phyloP scores from a whole-genome alignment of 2,797 vertebrate genomes.

The Chaunax sp. region DNA sequence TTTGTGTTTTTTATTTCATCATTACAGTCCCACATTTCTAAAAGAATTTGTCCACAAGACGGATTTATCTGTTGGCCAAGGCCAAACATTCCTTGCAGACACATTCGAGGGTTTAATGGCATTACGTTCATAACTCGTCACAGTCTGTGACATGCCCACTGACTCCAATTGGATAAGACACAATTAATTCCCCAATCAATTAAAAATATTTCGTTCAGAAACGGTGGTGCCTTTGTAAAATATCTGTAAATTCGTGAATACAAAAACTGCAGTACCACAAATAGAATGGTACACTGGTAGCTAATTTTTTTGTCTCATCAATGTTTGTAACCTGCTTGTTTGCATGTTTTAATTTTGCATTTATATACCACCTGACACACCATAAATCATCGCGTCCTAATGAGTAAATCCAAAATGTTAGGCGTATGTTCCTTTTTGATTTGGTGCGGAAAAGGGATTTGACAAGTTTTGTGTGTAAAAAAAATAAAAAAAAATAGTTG shows the following conservation, averaged over 20 bases:
- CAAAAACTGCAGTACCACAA: too few species aligned
- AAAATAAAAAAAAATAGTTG: too few species aligned
- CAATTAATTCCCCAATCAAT: conserved; percentile 41
- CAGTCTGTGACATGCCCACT: conserved; percentile 13
- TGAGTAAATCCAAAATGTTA: too few species aligned
- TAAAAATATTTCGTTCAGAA: background rate
- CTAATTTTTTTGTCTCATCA: background rate
- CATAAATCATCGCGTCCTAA: too few species aligned
- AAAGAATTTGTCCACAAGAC: background rate
- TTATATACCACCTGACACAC: background rate
- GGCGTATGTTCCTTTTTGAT: too few species aligned
- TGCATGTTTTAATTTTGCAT: background rate
- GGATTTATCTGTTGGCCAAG: too few species aligned
- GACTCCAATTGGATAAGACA: conserved; percentile 39
- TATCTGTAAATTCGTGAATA: background rate
- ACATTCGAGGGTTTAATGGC: fast-evolving
- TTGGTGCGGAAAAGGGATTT: too few species aligned
- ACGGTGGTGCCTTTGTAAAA: conserved; percentile 15
- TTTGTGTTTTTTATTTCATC: too few species aligned
- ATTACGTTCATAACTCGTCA: fast-evolving
- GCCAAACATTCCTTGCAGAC: conserved; percentile 43
- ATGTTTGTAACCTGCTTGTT: background rate
- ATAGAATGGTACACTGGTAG: background rate
- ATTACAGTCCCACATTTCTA: background rate
- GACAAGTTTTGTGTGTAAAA: too few species aligned